Conservation (phyloP, 2,888 invertebrate genomes). For the Malacosoma neustria region DNA sequence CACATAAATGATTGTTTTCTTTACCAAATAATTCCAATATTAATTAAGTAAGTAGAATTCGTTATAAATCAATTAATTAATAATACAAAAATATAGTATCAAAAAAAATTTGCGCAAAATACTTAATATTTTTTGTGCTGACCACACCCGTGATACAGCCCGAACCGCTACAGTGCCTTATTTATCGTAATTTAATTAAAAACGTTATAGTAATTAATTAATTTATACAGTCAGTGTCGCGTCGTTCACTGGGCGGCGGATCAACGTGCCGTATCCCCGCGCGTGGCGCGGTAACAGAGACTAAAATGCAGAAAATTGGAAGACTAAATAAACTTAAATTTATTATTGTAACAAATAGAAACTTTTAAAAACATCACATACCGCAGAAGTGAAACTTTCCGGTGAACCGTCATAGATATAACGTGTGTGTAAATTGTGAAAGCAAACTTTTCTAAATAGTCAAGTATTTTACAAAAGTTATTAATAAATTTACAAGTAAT, state of each 20-base stretch:
- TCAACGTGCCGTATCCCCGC: neutral
- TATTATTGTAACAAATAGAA: too few relatives aligned
- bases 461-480: too few relatives aligned
- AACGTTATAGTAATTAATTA: slow-evolving; percentile 57
- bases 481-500: too few relatives aligned
- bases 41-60: neutral
- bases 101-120: neutral
- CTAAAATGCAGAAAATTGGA: neutral
- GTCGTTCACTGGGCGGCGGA: slow-evolving; percentile 17
- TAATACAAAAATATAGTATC: neutral
- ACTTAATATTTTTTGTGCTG: neutral
- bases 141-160: slow-evolving; percentile 38
- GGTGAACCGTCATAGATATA: too few relatives aligned
- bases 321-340: neutral
- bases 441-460: too few relatives aligned
- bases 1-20: too few relatives aligned
- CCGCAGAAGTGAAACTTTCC: too few relatives aligned
- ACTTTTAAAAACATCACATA: too few relatives aligned
- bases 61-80: neutral
- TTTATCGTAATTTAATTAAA: slow-evolving; percentile 50
- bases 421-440: too few relatives aligned
- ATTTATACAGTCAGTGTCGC: slow-evolving; percentile 60
- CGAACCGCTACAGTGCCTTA: slow-evolving; percentile 50
- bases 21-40: neutral
- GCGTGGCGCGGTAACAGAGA: neutral